A percentile compares a stretch with the other conserved stretches of the same genome.
These are phyloP conservation scores for Alectura lathami DNA, from an alignment of 2,113 vertebrate genomes.

Conservation along the genomic window DNA sequence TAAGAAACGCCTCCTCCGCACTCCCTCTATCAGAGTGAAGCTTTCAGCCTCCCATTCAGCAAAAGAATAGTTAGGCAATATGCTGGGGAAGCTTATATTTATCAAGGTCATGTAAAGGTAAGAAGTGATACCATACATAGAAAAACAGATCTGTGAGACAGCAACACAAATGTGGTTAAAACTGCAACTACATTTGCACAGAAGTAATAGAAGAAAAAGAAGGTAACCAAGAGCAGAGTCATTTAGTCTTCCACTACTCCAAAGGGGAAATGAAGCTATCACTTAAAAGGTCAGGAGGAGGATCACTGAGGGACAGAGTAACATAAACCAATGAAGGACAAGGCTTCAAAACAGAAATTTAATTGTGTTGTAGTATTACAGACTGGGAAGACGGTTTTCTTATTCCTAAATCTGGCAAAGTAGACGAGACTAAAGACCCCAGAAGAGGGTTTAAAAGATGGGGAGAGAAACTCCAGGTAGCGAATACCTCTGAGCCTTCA, in stretches of 20 bases:
- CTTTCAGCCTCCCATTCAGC: neutral
- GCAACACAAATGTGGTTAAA: neutral
- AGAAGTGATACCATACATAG: neutral
- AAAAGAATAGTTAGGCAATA: neutral
- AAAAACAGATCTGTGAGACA: neutral
- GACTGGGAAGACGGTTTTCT: neutral
- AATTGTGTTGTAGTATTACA: neutral
- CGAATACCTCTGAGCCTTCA: neutral
- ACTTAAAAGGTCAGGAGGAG: neutral
- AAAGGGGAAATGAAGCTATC: neutral
- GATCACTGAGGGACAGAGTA: neutral
- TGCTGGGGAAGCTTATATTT: neutral
- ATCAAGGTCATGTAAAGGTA: neutral
- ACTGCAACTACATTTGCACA: neutral
- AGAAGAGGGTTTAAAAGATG: neutral
- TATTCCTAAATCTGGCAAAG: neutral
- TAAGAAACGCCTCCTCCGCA: neutral
- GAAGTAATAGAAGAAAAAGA: neutral
- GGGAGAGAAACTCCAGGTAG: neutral
- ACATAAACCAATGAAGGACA: neutral
- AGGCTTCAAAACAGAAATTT: neutral
- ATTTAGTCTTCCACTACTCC: neutral
- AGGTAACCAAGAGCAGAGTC: neutral
- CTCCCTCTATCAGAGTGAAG: neutral
- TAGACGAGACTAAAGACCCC: neutral